Base-by-base conservation (phyloP, 2,888 invertebrate genomes). In the Subacronicta megacephala region DNA sequence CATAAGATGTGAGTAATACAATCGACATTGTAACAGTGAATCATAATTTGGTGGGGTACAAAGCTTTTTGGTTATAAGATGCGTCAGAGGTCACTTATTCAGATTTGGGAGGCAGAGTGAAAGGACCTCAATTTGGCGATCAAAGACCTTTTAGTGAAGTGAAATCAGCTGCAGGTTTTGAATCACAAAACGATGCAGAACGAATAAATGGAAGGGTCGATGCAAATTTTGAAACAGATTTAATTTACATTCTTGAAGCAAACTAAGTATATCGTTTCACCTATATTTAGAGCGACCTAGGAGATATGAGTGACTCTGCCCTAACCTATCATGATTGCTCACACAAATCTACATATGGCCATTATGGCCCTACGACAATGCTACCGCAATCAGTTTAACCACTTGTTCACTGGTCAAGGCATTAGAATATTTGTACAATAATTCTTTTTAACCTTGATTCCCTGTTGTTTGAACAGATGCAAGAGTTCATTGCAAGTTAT, bases 1-100 rank as follows among this genome's bases (percentile, higher is more conserved):
- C 63, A 67, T 72, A 72, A 72, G 62, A 43, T 46, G 18, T 70
- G 74, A 72, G 56, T 67, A 70, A 72, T 29, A 64, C 55, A 58
- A 64, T 68, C 51, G 62, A 46, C 43, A 49, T 15, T 52, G 53
- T 40, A 57, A 57, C 52, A 41, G 44, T 73, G 70, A 72, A 53
- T 73, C 62, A 70, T 65, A 54, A 47, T 59, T 58, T 23, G 7
- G 45, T 47, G 17, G 47, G 13, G 26, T 46, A 46, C 23, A 47
- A 37, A 42, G 35, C 3, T 37, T 44, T 62, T 56, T 41, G 20
- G 31, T 17, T 44, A 9, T n/a, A 31, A 16, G 9, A 56, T 67
- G 37, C 36, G 20, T 55, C 47, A 49, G 54, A 47, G 31, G 37
- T 43, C 29, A 37, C 16, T 4, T 33, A 23, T 40, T 44, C 15